These are phyloP conservation scores for Pristionchus exspectatus DNA, from an alignment of 2,888 invertebrate species.

Conservation along the genomic window DNA sequence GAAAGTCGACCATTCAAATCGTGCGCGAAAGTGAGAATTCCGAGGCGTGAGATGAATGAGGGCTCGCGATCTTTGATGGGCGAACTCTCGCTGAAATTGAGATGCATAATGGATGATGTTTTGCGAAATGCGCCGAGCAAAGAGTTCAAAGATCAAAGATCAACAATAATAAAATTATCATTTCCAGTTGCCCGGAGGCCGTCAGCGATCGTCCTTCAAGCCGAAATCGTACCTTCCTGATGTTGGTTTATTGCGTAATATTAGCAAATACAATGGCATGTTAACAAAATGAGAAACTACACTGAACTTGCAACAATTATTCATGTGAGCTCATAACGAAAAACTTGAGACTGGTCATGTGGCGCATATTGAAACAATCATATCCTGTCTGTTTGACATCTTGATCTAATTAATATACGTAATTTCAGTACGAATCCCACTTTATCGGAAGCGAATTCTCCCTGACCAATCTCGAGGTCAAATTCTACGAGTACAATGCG, in stretches of 20 bases:
- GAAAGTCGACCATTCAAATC: background rate
- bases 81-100: background rate
- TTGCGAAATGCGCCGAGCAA: background rate
- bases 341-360: background rate
- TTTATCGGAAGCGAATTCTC: background rate
- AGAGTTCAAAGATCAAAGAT: background rate
- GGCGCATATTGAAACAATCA: background rate
- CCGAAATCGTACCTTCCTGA: background rate
- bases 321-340: background rate
- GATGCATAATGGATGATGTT: background rate
- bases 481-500: background rate
- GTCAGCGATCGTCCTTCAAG: background rate
- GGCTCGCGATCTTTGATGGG: background rate
- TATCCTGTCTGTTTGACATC: background rate
- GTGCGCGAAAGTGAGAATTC: background rate
- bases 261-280: background rate
- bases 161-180: background rate
- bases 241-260: background rate
- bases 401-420: background rate
- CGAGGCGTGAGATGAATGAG: background rate
- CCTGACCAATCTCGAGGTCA: background rate
- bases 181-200: background rate
- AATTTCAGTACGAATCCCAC: conserved; percentile 21
- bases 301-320: background rate
- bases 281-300: background rate